Base-by-base conservation (phyloP, 2,797 vertebrate species). In the Hafferia zeledoni region DNA sequence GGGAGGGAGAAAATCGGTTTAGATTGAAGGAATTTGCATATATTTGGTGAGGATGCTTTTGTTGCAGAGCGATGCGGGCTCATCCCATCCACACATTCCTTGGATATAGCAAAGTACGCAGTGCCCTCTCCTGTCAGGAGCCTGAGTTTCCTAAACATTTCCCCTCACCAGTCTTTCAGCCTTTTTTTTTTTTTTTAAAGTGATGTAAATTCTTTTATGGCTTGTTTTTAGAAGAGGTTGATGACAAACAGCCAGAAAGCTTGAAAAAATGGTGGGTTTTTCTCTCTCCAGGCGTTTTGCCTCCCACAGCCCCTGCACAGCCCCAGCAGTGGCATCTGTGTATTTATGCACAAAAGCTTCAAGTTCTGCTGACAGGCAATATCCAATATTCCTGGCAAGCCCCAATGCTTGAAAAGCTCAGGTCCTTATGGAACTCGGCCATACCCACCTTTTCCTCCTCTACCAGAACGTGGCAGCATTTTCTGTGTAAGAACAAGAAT, bases 71-170 rank as follows among this genome's bases (percentile, higher is more conserved):
- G 0, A 13, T n/a, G 65, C 50, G 39, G 70, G 12, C 1, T 10
- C 75, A 18, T 19, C 76, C 50, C 2, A 1, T 4, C 4, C 0
- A 2, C 72, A 0, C 9, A 0, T 15, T 27, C 12, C 53, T 18
- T 5, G 6, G 67, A 14, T 20, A 87, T 30, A 72, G 55, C 69
- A 52, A 37, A 83, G 96, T 0, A 46, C 72, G 72, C 87, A 75
- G 71, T 89, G 91, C 91, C 85, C 84, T 53, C 92, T 96, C 76
- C 95, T 88, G 95, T 76, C 72, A 9, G 90, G 4, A 87, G 18
- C 65, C 33, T 12, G 70, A 3, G 22, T 0, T 17, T 39, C 23
- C n/a, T 2, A 15, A 50, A 30, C 9, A 27, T 30, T n/a, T 9
- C 31, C 35, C 39, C 37, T 17, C 22, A 10, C 5, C 30, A 6